Conservation (phyloP, 2,113 vertebrate species). For the Cryptotis parvus region DNA sequence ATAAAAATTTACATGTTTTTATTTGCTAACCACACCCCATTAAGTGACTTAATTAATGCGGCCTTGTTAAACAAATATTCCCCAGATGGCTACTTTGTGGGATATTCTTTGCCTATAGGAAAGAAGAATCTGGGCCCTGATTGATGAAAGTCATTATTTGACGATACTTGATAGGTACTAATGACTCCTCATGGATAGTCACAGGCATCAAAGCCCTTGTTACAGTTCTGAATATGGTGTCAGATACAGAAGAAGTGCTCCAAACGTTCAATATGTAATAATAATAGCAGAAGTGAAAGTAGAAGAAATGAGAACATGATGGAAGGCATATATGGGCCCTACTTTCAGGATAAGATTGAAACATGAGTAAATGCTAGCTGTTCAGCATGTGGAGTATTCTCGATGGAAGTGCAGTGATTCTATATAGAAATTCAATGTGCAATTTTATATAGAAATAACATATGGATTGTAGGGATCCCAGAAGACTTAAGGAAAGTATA, state of each 20-base stretch:
- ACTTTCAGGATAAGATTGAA: background rate
- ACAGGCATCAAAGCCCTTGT: background rate
- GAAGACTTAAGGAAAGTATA: background rate
- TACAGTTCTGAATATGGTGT: slow-evolving; percentile 15
- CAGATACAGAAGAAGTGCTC: background rate
- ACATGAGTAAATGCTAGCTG: background rate
- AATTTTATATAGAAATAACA: background rate
- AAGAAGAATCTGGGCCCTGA: background rate
- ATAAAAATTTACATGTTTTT: background rate
- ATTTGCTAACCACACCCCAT: background rate
- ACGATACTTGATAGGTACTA: background rate
- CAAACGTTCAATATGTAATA: background rate
- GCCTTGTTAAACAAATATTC: background rate
- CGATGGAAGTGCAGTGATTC: no score
- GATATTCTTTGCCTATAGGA: background rate
- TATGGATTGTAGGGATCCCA: rapidly evolving
- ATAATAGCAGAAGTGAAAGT: background rate
- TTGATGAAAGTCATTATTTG: background rate
- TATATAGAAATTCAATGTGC: no score
- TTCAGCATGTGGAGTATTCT: background rate
- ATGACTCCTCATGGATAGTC: background rate
- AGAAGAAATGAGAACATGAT: background rate
- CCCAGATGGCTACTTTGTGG: background rate
- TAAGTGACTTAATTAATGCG: slow-evolving; percentile 32
- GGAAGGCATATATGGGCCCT: background rate